These are phyloP conservation scores for Phymatocera aterrima DNA, from an alignment of 2,888 invertebrate species.

Conservation along the genomic window DNA sequence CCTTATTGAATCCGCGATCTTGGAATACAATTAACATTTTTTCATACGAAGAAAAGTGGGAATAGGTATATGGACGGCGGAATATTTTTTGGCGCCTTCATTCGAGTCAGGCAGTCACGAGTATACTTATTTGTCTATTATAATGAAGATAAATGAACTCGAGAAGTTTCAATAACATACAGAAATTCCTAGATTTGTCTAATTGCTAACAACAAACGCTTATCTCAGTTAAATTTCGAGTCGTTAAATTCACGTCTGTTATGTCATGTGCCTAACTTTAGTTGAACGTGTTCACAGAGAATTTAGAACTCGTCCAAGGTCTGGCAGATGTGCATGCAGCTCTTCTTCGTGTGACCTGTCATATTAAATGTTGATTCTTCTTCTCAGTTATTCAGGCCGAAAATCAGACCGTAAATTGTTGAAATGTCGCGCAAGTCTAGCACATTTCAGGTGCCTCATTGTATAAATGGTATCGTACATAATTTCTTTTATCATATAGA, in stretches of 20 bases:
- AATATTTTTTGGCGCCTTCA: too few species aligned
- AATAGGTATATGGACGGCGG: not conserved
- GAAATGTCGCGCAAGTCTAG: too few species aligned
- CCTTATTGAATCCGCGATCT: not conserved
- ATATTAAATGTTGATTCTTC: not conserved
- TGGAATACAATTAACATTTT: not conserved
- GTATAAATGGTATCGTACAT: too few species aligned
- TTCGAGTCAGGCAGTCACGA: too few species aligned
- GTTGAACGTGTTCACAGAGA: constrained; percentile 37
- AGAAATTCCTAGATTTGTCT: not conserved
- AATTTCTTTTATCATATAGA: too few species aligned
- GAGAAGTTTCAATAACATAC: not conserved
- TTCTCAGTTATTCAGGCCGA: not conserved
- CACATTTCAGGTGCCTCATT: too few species aligned
- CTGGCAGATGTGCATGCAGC: constrained; percentile 37
- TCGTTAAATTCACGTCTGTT: constrained; percentile 18
- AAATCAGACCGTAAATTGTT: not conserved
- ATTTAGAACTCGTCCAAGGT: constrained; percentile 46
- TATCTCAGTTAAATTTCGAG: constrained; percentile 10
- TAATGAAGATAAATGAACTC: not conserved
- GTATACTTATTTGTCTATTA: too few species aligned
- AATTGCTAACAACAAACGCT: not conserved
- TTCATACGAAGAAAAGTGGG: not conserved
- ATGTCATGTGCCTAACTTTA: constrained; percentile 41
- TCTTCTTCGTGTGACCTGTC: constrained; percentile 28